phyloP scores from a whole-genome alignment of 2,888 invertebrate genomes.

The Bruchidius siliquastri region DNA sequence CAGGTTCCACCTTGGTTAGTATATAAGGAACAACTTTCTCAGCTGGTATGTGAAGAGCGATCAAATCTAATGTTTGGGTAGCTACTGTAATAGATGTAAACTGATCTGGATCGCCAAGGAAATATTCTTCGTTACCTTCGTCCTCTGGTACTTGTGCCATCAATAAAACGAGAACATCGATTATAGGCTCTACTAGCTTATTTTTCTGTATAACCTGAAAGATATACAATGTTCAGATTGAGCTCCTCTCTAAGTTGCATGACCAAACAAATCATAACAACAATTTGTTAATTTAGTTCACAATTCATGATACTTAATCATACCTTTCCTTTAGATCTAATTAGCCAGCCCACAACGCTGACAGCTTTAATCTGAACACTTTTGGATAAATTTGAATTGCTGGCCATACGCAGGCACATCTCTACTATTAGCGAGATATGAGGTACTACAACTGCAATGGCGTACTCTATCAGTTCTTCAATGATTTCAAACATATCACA shows the following conservation, averaged over 20 bases:
- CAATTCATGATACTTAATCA: no score
- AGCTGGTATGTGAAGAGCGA: slow-evolving; percentile 71
- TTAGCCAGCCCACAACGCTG: slow-evolving; percentile 60
- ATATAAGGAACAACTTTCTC: slow-evolving; percentile 70
- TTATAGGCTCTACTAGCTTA: slow-evolving; percentile 65
- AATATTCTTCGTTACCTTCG: slow-evolving; percentile 62
- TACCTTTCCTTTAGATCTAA: slow-evolving; percentile 67
- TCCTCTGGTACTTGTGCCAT: slow-evolving; percentile 61
- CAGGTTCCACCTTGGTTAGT: slow-evolving; percentile 60
- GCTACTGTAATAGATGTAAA: slow-evolving; percentile 64
- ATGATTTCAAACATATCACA: slow-evolving; percentile 60
- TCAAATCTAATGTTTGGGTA: slow-evolving; percentile 67
- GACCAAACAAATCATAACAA: no score
- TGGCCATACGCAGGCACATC: slow-evolving; percentile 62
- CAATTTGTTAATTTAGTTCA: no score
- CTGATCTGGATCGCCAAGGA: slow-evolving; percentile 58
- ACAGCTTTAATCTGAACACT: slow-evolving; percentile 65
- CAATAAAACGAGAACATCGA: slow-evolving; percentile 62
- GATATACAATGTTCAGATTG: no score
- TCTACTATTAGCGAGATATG: slow-evolving; percentile 61
- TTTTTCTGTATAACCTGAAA: slow-evolving; percentile 57
- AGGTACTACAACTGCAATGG: slow-evolving; percentile 57
- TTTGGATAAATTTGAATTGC: slow-evolving; percentile 54
- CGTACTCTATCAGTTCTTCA: slow-evolving; percentile 62
- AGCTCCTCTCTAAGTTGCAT: no score